Conservation (phyloP, 2,113 vertebrate species). For the Hoplias malabaricus region DNA sequence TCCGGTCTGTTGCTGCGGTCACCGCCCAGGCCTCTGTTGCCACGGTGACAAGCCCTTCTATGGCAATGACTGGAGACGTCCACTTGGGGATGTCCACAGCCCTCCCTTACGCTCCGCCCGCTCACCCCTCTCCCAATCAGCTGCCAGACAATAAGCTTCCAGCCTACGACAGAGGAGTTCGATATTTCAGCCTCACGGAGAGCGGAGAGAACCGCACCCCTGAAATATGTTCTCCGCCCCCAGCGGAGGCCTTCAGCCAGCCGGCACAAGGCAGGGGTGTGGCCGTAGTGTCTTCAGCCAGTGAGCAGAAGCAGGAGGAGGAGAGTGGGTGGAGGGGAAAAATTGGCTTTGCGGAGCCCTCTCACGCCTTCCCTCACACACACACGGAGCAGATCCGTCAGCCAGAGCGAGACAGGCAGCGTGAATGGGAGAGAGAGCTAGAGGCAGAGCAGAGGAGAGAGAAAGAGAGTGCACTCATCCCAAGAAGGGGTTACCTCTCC, state of each 20-base stretch:
- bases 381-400: slow-evolving; percentile 59
- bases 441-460: not conserved
- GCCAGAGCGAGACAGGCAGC: slow-evolving; percentile 53
- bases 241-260: slow-evolving; percentile 13
- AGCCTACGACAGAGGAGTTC: slow-evolving; percentile 68
- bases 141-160: slow-evolving; percentile 45
- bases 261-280: slow-evolving; percentile 59
- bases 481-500: slow-evolving; percentile 25
- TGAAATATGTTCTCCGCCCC: slow-evolving; percentile 72
- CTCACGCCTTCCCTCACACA: slow-evolving; percentile 46
- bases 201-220: slow-evolving; percentile 66
- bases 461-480: not conserved
- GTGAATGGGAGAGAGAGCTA: slow-evolving; percentile 55
- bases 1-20: slow-evolving; percentile 80
- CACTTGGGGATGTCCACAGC: slow-evolving; percentile 66
- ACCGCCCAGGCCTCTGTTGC: slow-evolving; percentile 76
- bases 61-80: slow-evolving; percentile 69
- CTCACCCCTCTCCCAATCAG: slow-evolving; percentile 61
- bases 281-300: slow-evolving; percentile 40
- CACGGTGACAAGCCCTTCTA: slow-evolving; percentile 66
- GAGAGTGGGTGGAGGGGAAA: slow-evolving; percentile 64
- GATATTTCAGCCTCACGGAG: slow-evolving; percentile 75
- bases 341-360: slow-evolving; percentile 68
- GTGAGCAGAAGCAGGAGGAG: slow-evolving; percentile 45
- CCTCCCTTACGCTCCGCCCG: slow-evolving; percentile 46